A percentile compares a stretch with the other conserved stretches of the same genome.
These are phyloP conservation scores for Zaprionus kolodkinae DNA, from an alignment of 1,140 invertebrate species.

Conservation along the genomic window DNA sequence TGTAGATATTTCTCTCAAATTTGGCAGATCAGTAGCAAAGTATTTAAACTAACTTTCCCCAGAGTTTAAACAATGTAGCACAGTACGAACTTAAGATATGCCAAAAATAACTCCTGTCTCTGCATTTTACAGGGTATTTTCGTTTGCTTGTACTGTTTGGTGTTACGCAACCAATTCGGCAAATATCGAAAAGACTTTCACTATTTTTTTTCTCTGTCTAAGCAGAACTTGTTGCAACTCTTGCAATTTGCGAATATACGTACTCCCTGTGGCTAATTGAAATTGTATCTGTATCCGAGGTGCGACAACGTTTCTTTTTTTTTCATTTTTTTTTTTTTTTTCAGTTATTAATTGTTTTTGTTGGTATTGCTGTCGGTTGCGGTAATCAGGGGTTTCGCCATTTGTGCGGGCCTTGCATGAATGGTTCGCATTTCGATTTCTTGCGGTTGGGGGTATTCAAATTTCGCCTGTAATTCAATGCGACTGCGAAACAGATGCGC, in stretches of 20 bases:
- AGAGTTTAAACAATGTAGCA: not conserved
- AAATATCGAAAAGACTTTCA: constrained; percentile 10
- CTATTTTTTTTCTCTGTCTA: not conserved
- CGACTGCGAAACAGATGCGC: constrained; percentile 3
- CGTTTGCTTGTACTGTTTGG: not conserved
- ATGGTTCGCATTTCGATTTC: constrained; percentile 11
- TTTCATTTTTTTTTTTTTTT: not conserved
- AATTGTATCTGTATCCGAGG: constrained; percentile 8
- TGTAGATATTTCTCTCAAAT: not conserved
- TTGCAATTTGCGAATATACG: not conserved
- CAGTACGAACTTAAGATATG: not conserved
- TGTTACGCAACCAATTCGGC: not conserved
- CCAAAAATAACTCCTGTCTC: not conserved
- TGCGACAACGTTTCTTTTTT: not conserved
- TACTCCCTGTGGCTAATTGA: constrained; percentile 1
- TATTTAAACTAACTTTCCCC: not conserved
- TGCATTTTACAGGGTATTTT: not conserved
- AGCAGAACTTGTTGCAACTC: not conserved
- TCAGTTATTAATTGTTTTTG: constrained; percentile 2
- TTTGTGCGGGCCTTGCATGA: constrained; percentile 11
- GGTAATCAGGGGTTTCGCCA: constrained; percentile 5
- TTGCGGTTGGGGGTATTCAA: constrained; percentile 5
- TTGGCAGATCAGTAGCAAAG: not conserved
- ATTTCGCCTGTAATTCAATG: constrained; percentile 9
- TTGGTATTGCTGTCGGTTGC: not conserved